Base-by-base conservation (phyloP, 92 coral and sea anemone genomes). In the Pocillopora meandrina region DNA sequence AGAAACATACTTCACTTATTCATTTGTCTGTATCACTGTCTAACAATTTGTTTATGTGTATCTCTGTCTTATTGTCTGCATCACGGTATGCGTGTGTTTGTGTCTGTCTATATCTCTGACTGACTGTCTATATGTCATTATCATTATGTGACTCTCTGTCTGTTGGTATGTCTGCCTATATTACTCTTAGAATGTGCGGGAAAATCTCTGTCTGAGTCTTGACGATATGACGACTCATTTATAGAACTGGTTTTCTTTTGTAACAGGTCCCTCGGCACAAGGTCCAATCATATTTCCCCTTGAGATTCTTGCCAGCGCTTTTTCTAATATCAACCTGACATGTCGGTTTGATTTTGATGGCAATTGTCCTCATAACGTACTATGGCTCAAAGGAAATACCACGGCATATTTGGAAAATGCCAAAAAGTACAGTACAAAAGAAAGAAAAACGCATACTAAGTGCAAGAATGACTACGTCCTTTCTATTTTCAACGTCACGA, bases 391-490 rank as follows among this genome's bases (percentile, higher is more conserved):
- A 17, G n/a, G 23, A 17, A 56, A 26, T 56, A 18, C 0, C 10
- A n/a, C n/a, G 47, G 12, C 10, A 4, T 20, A 52, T 33, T 42
- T 19, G 55, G 63, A 56, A 74, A 55, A 34, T 16, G 36, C 62
- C 26, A 20, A 12, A 13, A 74, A 56, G 47, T 56, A 56, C 19
- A 56, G 26, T 52, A n/a, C 52, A 23, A 36, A 74, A 13, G 63
- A 15, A 57, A 74, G 23, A 15, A 19, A 52, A 5, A 74, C 78
- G 3, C 10, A 55, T 36, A 56, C 18, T 2, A 74, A 14, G 19
- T 74, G 78, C 19, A 56, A 56, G 34, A 74, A 3, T 52, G 64
- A 74, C 16, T 74, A n/a, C n/a, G 57, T 57, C 11, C 64, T 74
- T 19, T 55, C 49, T 21, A 74, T 74, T 56, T 20, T 47, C 0